Conservation (phyloP, 2,888 invertebrate species). For the Mesorhabditis spiculigera region DNA sequence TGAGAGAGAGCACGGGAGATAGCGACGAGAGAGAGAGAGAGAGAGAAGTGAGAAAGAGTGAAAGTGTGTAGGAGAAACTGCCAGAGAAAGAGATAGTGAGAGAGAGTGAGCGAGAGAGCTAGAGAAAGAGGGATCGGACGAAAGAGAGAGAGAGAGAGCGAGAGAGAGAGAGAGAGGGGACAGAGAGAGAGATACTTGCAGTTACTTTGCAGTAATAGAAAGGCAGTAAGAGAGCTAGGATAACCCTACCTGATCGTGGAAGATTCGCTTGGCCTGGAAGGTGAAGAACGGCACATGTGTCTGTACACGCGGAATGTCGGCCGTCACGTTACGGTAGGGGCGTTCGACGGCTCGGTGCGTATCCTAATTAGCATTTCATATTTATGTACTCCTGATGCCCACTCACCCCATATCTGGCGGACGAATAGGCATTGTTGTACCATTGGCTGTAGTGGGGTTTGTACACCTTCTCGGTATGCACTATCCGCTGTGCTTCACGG, state of each 20-base stretch:
- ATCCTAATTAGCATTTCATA: constrained; percentile 25
- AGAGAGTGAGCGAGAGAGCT: too few species aligned
- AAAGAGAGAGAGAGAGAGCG: too few species aligned
- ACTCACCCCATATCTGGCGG: constrained; percentile 28
- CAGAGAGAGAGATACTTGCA: too few species aligned
- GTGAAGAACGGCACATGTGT: constrained; percentile 56
- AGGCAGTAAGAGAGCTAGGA: not conserved
- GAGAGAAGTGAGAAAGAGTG: too few species aligned
- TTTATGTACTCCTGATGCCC: not conserved
- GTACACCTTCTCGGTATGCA: constrained; percentile 55
- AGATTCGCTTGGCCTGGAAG: constrained; percentile 55
- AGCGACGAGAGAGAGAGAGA: too few species aligned
- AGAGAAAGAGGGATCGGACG: too few species aligned
- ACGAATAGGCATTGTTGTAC: constrained; percentile 41
- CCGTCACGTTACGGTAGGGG: constrained; percentile 26
- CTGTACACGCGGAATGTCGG: constrained; percentile 21
- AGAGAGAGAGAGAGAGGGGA: too few species aligned
- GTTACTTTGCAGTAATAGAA: not conserved
- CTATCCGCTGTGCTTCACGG: constrained; percentile 54
- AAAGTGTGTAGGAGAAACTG: too few species aligned
- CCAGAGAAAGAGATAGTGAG: too few species aligned
- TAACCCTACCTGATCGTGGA: constrained; percentile 46
- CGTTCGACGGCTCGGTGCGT: constrained; percentile 47
- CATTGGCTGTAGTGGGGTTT: constrained; percentile 52
- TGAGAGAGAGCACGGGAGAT: too few species aligned